These are phyloP conservation scores for Lophochroa leadbeateri DNA, from an alignment of 2,113 vertebrate genomes.

Conservation along the genomic window DNA sequence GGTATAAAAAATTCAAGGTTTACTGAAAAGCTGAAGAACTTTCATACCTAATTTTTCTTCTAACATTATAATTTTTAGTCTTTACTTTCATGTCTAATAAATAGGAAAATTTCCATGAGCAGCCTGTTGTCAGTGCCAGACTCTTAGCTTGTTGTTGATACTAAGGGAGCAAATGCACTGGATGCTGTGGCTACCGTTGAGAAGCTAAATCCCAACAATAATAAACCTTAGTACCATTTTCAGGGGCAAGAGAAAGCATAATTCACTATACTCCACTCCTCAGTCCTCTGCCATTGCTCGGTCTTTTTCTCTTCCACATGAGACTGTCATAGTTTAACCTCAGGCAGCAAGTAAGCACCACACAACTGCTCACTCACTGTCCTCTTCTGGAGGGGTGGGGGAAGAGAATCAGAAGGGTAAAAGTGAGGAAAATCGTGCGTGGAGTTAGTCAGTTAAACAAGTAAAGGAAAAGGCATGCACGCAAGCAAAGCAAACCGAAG, in stretches of 20 bases:
- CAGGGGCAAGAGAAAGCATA: background rate
- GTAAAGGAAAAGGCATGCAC: background rate
- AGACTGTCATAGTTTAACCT: background rate
- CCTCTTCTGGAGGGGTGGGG: background rate
- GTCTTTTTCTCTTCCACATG: background rate
- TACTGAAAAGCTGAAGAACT: background rate
- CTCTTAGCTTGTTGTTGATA: background rate
- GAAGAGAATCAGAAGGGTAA: background rate
- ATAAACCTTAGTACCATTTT: background rate
- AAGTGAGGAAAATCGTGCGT: background rate
- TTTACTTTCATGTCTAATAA: background rate
- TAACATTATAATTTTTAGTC: background rate
- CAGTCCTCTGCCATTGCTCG: background rate
- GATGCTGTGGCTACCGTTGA: background rate
- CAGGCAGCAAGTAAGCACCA: background rate
- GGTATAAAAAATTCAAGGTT: background rate
- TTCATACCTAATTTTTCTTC: background rate
- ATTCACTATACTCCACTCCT: background rate
- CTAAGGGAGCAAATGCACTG: background rate
- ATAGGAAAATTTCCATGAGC: background rate
- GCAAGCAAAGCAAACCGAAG: background rate
- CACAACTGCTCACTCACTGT: background rate
- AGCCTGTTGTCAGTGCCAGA: background rate
- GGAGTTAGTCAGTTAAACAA: background rate
- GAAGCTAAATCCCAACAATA: background rate